Base-by-base conservation (phyloP, 1,140 invertebrate genomes). In the Macrobrachium nipponense region DNA sequence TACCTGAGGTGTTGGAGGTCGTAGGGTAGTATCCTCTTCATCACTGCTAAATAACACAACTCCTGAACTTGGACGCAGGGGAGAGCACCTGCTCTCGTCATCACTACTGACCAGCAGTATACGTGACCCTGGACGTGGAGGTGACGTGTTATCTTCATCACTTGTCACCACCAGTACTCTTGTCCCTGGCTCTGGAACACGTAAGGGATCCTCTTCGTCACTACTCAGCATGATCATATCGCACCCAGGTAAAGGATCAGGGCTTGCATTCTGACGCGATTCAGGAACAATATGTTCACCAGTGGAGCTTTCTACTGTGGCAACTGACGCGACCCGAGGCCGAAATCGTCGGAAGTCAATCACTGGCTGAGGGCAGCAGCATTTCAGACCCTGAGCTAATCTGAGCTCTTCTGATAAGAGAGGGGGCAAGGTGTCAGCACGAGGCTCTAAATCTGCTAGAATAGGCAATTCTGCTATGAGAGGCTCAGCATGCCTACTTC, bases 1-100 rank as follows among this genome's bases (percentile, higher is more conserved):
- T 86, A 86, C 83, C 83, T 86, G 83, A 43, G 84, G 84, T 18
- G 77, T 80, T 44, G 84, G 84, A 36, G 77, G 84, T 44, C 58
- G 77, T 8, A 23, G 66, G 64, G 44, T 79, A 20, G 14, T 80
- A 70, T 86, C 84, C 59, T 86, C 84, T 43, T 70, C 68, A 18
- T 86, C 84, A 20, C 76, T 79, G 20, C 76, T 79, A 59, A 59
- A n/a, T 51, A 51, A 12, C 51, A 51, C 51, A 10, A 51, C 51
- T 51, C 51, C 51, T 51, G 51, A 51, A 51, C 51, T 51, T 51
- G 51, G 51, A 51, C 51, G 51, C 51, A 51, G 7, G 51, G 51
- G 51, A 51, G 51, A 51, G 12, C 51, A 51, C 51, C 51, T 61
- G 76, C 76, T 61, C 51, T 27, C 58, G 18, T 59, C 58, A 66